Evolutionary conservation across 2,113 vertebrate species (phyloP), one percentile per base, ranked within the genome.

Genomic region (Narcine bancroftii): DNA sequence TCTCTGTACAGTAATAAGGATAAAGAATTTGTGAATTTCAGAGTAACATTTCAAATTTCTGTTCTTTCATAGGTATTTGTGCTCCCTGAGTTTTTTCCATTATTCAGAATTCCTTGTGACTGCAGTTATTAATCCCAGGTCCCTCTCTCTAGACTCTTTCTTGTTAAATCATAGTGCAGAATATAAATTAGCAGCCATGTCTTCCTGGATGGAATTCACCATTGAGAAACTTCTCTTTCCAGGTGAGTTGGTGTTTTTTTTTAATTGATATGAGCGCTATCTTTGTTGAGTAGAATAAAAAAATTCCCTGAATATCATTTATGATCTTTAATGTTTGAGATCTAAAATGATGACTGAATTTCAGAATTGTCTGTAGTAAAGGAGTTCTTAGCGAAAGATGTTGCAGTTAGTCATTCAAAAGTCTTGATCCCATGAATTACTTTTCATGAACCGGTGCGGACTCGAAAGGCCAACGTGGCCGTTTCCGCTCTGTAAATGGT

Each of bases 81-180:
- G 98, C 93, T 99, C 98, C 0, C 95, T 99, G 85, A 97, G 98
- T 0, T 95, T 99, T 19, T 99, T 99, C 96, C 99, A 99, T 93
- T 99, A 98, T 94, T 98, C 98, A 0, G 99, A 99, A 93, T 99
- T 99, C 94, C 95, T 99, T 94, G 97, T 99, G 93, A 99, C 98
- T 0, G 97, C 99, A 73, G 94, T 99, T 94, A 99, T 99, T 93
- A 99, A 99, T 93, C 99, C 98, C 0, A 97, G 96, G 92, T 99
- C 98, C 93, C 96, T 99, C 73, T 98, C 98, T 0, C 94, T 99
- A 94, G 99, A 99, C 93, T 99, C 99, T 0, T 99, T 99, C 93
- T 96, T 99, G 60, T 96, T 99, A 93, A 99, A 99, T 94, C 99
- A 99, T 95, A 99, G 98, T 26, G 92, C 99, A 93, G 99, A 99